Conservation (phyloP, 2,888 invertebrate species). For the Troides oblongomaculatus region DNA sequence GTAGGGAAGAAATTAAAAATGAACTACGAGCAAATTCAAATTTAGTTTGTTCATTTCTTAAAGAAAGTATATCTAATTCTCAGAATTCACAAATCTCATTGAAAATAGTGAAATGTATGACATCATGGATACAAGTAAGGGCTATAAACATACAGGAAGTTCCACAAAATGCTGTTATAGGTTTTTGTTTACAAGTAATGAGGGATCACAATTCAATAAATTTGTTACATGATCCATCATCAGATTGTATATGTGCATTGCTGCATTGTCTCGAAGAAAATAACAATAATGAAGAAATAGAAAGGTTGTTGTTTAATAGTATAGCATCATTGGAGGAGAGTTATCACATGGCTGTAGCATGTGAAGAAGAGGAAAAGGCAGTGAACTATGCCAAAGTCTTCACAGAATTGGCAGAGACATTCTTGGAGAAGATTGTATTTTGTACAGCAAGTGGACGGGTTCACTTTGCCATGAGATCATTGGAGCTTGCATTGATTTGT, state of each 20-base stretch:
- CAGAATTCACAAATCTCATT: constrained; percentile 84
- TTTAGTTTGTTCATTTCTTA: constrained; percentile 88
- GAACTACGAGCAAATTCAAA: constrained; percentile 89
- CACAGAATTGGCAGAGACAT: constrained; percentile 95
- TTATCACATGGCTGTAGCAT: constrained; percentile 94
- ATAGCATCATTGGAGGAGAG: constrained; percentile 89
- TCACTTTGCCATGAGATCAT: constrained; percentile 89
- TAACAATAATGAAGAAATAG: constrained; percentile 86
- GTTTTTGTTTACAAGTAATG: constrained; percentile 86
- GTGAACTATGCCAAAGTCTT: constrained; percentile 97
- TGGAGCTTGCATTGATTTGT: constrained; percentile 94
- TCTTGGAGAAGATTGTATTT: constrained; percentile 90
- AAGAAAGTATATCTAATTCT: constrained; percentile 85
- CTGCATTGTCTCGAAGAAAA: constrained; percentile 90
- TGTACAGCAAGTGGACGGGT: constrained; percentile 80
- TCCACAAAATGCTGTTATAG: constrained; percentile 85
- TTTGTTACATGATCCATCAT: constrained; percentile 91
- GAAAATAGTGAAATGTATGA: constrained; percentile 91
- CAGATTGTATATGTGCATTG: constrained; percentile 93
- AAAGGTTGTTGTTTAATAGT: constrained; percentile 89
- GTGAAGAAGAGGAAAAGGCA: constrained; percentile 96
- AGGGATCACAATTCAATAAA: constrained; percentile 81
- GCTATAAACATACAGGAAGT: constrained; percentile 88
- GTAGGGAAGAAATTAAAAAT: constrained; percentile 90
- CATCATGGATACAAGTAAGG: constrained; percentile 93